phyloP scores from a whole-genome alignment of 2,113 vertebrate species.

The Apodemus speciosus region DNA sequence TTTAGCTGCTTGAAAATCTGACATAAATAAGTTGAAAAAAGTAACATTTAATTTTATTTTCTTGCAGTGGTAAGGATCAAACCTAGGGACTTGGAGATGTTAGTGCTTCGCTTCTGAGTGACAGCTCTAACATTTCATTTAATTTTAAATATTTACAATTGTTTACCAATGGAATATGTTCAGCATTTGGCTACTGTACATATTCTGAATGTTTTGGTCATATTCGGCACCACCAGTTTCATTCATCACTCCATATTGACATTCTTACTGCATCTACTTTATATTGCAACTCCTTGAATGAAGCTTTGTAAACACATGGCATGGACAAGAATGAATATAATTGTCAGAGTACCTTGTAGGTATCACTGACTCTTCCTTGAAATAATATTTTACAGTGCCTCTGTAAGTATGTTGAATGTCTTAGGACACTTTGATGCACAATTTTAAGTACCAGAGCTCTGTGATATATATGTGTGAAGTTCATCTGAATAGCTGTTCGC shows the following conservation, averaged over 20 bases:
- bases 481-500: constrained; percentile 24
- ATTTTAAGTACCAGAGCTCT: not conserved
- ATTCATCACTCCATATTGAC: not conserved
- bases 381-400: not conserved
- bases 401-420: not conserved
- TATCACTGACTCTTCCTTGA: not conserved
- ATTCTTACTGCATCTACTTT: constrained; percentile 33
- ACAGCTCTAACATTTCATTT: not conserved
- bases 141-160: constrained; percentile 15
- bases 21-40: not conserved
- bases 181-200: not conserved
- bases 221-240: not conserved
- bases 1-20: not conserved
- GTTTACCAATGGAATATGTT: not conserved
- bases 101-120: not conserved
- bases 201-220: constrained; percentile 1
- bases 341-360: not conserved
- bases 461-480: not conserved
- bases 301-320: not conserved
- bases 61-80: not conserved
- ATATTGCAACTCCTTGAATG: constrained; percentile 9
- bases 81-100: not conserved
- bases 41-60: not conserved
- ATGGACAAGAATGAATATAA: constrained; percentile 23
- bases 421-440: not conserved